These are phyloP conservation scores for Paramormyrops kingsleyae DNA, from an alignment of 2,113 vertebrate species.

Conservation along the genomic window DNA sequence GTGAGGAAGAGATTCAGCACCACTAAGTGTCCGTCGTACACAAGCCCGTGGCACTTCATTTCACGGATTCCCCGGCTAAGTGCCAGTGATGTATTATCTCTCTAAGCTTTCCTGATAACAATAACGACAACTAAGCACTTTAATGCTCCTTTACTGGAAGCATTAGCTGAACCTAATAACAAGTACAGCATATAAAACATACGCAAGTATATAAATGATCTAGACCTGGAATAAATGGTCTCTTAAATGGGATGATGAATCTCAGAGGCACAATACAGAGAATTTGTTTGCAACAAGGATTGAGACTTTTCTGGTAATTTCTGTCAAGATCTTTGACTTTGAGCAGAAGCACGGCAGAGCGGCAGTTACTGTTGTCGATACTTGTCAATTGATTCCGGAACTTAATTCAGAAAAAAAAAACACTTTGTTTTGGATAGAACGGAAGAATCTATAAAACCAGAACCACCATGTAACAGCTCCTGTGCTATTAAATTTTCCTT, in stretches of 20 bases:
- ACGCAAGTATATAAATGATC: constrained; percentile 17
- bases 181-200: constrained; percentile 18
- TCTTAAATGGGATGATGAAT: not conserved
- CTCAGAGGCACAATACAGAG: not conserved
- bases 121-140: constrained; percentile 35
- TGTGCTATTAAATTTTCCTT: not conserved
- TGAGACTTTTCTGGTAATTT: not conserved
- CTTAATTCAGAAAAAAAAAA: not conserved
- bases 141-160: constrained; percentile 33
- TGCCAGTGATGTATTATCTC: constrained; percentile 34
- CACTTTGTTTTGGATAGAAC: not conserved
- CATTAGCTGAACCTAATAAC: constrained; percentile 24
- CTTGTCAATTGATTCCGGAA: not conserved
- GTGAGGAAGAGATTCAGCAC: constrained; percentile 25
- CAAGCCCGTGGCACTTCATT: constrained; percentile 36
- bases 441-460: not conserved
- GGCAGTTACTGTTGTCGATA: not conserved
- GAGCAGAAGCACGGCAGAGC: not conserved
- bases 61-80: constrained; percentile 31
- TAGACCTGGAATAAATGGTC: not conserved
- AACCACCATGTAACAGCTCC: not conserved
- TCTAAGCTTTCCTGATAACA: constrained; percentile 27
- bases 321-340: not conserved
- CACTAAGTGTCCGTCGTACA: constrained; percentile 35
- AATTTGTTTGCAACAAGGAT: not conserved